phyloP scores from a whole-genome alignment of 1,140 invertebrate genomes.

The Dendroctonus ponderosae region DNA sequence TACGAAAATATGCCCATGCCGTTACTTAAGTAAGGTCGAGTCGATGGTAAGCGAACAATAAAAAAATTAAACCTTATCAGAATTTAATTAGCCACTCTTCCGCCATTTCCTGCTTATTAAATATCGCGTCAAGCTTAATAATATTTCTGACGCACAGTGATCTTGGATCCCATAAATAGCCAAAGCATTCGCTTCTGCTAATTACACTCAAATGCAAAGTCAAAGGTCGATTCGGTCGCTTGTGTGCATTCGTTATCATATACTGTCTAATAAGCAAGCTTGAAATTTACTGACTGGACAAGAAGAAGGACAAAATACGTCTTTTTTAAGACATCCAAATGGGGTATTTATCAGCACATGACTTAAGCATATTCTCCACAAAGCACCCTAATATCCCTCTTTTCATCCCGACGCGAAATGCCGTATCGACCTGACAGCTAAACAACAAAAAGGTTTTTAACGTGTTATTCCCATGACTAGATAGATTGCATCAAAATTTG shows the following conservation, averaged over 20 bases:
- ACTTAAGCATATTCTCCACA: neutral
- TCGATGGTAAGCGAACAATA: neutral
- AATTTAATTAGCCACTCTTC: conserved; percentile 25
- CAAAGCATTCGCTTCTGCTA: conserved; percentile 21
- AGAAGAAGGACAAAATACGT: neutral
- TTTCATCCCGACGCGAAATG: no score
- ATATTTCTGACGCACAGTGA: conserved; percentile 8
- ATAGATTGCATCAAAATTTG: no score
- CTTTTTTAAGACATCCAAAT: neutral
- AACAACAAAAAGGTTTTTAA: no score
- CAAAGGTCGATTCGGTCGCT: conserved; percentile 22
- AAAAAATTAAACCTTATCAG: conserved; percentile 13
- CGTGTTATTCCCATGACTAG: no score
- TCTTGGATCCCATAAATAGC: conserved; percentile 27
- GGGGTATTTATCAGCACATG: neutral
- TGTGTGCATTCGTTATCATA: conserved; percentile 21
- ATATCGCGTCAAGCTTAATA: conserved; percentile 13
- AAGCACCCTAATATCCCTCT: no score
- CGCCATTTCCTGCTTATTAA: conserved; percentile 16
- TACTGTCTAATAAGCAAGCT: neutral
- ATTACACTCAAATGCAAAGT: conserved; percentile 24
- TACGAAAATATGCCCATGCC: no score
- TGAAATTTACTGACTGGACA: neutral
- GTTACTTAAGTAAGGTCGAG: no score
- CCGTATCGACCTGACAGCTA: no score